phyloP scores from a whole-genome alignment of 2,113 vertebrate species.

The Gila orcuttii region DNA sequence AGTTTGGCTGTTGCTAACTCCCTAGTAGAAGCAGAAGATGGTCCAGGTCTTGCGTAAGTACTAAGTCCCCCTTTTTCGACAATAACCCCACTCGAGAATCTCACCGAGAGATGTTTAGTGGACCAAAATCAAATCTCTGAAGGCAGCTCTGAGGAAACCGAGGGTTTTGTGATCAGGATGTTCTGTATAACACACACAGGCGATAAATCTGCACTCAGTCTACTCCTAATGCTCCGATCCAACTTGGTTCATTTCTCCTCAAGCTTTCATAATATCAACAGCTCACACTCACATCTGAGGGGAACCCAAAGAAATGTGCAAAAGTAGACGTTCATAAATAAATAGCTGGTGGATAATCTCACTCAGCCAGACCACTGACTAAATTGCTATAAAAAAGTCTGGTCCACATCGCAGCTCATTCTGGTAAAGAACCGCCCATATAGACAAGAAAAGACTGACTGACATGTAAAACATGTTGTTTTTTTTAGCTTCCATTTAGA shows the following conservation, averaged over 20 bases:
- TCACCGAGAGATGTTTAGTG: not conserved
- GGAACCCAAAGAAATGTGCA: constrained; percentile 32
- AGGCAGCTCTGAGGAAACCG: constrained; percentile 29
- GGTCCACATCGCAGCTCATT: not conserved
- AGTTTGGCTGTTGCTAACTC: constrained; percentile 57
- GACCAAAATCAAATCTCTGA: constrained; percentile 23
- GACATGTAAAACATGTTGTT: not conserved
- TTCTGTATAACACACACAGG: constrained; percentile 37
- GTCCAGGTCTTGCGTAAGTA: constrained; percentile 75
- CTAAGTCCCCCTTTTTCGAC: constrained; percentile 61
- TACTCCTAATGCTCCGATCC: not conserved
- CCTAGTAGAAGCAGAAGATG: constrained; percentile 62
- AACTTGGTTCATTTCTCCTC: constrained; percentile 9
- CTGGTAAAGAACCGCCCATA: not conserved
- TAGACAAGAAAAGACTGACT: not conserved
- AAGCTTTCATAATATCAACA: constrained; percentile 15
- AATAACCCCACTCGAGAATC: constrained; percentile 60
- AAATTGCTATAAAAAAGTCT: not conserved
- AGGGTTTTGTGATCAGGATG: constrained; percentile 39
- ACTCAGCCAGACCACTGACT: not conserved
- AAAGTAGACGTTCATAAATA: constrained; percentile 20
- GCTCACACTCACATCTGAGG: constrained; percentile 9
- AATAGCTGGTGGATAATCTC: constrained; percentile 11
- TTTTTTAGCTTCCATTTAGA: not conserved
- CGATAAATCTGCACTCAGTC: constrained; percentile 22